A percentile compares a stretch with the other conserved stretches of the same genome.
Conservation (phyloP, 1,140 invertebrate species). For the Gyrodactylus bullatarudis region DNA sequence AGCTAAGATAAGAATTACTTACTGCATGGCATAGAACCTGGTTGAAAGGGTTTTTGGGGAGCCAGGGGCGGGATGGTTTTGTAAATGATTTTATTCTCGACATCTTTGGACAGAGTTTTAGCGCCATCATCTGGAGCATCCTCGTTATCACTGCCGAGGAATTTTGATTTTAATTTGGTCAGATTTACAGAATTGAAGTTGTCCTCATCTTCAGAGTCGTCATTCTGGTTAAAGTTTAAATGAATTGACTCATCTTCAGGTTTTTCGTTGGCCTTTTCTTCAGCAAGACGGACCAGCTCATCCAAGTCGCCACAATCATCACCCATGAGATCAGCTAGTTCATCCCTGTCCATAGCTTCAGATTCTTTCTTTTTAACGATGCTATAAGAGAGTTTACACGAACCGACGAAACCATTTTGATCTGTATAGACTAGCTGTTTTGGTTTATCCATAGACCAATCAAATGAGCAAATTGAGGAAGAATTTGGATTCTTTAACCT, state of each 20-base stretch:
- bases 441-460: neutral
- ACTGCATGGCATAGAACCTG: neutral
- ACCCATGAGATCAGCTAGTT: neutral
- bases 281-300: neutral
- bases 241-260: neutral
- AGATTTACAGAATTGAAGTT: neutral
- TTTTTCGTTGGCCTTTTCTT: neutral
- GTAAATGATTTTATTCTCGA: neutral
- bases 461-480: neutral
- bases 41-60: neutral
- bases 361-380: too few relatives aligned
- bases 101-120: neutral
- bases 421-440: neutral
- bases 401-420: neutral
- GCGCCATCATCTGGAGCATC: neutral
- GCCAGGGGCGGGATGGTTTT: neutral
- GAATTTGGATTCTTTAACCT: neutral
- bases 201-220: neutral
- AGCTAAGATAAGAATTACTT: too few relatives aligned
- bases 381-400: neutral
- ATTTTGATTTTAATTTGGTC: neutral
- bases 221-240: neutral
- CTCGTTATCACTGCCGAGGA: neutral
- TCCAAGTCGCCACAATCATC: neutral
- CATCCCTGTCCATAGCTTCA: neutral